These are phyloP conservation scores for Sesamia inferens DNA, from an alignment of 2,888 invertebrate species.

Conservation along the genomic window DNA sequence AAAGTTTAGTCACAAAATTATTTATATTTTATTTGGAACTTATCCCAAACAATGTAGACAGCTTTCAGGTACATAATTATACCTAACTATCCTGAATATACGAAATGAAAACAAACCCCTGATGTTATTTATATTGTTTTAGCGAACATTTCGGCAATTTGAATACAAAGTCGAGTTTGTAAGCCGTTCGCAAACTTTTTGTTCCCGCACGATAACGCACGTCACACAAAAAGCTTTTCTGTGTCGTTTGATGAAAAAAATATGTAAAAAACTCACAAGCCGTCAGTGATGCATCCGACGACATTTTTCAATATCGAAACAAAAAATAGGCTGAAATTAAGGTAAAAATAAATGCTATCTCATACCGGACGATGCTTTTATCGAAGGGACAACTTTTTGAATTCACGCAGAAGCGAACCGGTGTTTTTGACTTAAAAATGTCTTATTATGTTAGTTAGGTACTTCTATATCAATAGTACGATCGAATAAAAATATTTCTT, in stretches of 20 bases:
- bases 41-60: conserved; percentile 12
- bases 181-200: conserved; percentile 73
- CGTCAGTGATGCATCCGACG: conserved; percentile 81
- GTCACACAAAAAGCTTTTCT: conserved; percentile 89
- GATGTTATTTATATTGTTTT: conserved; percentile 46
- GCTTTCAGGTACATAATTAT: conserved; percentile 14
- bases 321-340: conserved; percentile 71
- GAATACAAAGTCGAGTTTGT: conserved; percentile 79
- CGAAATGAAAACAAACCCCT: conserved; percentile 54
- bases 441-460: conserved; percentile 9
- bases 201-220: conserved; percentile 81
- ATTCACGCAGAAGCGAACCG: conserved; percentile 20
- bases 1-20: conserved; percentile 24
- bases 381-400: conserved; percentile 43
- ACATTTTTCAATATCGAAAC: conserved; percentile 85
- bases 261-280: conserved; percentile 70
- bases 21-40: conserved; percentile 13
- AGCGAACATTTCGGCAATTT: conserved; percentile 71
- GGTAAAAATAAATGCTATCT: conserved; percentile 67
- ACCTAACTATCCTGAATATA: conserved; percentile 34
- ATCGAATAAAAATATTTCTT: conserved; percentile 19
- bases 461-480: conserved; percentile 10
- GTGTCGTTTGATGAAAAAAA: conserved; percentile 82
- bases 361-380: conserved; percentile 61
- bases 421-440: conserved; percentile 15